These are phyloP conservation scores for Trichechus manatus DNA, from an alignment of 2,113 vertebrate species.

Conservation along the genomic window DNA sequence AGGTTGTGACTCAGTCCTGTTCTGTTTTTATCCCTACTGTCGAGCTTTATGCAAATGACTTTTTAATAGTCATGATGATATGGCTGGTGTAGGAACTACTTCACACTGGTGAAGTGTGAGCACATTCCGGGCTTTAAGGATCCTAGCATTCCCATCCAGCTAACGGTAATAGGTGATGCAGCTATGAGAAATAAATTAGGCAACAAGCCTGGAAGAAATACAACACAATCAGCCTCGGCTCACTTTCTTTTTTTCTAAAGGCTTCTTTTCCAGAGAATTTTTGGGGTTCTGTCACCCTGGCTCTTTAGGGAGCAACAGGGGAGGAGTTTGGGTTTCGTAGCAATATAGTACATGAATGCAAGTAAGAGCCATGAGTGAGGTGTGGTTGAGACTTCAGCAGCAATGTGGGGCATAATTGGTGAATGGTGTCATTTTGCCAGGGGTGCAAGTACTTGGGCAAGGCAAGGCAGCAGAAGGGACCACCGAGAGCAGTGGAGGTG, in stretches of 20 bases:
- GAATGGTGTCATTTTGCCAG: neutral
- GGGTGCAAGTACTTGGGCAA: too few species aligned
- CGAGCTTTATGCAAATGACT: neutral
- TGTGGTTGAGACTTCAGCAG: rapidly evolving
- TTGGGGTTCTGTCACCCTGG: neutral
- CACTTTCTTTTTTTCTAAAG: neutral
- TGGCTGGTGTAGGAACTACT: neutral
- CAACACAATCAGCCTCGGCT: neutral
- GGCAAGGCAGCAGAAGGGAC: neutral
- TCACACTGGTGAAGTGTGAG: neutral
- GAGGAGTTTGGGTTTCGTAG: neutral
- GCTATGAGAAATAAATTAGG: neutral
- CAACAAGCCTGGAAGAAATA: neutral
- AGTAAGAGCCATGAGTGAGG: neutral
- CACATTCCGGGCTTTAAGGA: neutral
- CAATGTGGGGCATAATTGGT: rapidly evolving
- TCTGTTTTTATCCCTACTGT: constrained; percentile 33
- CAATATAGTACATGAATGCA: neutral
- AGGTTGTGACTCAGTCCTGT: neutral
- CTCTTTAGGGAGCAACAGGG: neutral
- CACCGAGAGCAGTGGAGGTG: neutral
- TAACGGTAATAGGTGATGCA: rapidly evolving
- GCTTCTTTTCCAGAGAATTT: neutral
- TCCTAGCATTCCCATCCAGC: neutral
- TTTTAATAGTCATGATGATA: neutral